Conservation (phyloP, 2,888 invertebrate species). For the Stenotaenia linearis region DNA sequence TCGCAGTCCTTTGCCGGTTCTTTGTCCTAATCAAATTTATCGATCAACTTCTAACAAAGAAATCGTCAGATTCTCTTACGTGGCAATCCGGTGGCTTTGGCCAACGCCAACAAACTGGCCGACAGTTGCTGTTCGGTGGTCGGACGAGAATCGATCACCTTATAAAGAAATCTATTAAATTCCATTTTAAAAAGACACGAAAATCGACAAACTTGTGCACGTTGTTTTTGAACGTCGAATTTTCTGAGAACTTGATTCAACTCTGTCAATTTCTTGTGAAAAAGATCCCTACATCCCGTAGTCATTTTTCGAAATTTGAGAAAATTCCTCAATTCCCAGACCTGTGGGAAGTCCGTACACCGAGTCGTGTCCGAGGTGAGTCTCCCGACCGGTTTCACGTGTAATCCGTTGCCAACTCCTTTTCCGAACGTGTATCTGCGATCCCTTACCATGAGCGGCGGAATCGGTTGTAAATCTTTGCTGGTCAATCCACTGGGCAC, state of each 20-base stretch:
- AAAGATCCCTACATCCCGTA: not conserved
- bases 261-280: not conserved
- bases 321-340: not conserved
- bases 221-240: not conserved
- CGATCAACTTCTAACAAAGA: no score
- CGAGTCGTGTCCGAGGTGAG: not conserved
- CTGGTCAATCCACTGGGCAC: not conserved
- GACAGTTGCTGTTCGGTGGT: not conserved
- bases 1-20: no score
- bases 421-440: not conserved
- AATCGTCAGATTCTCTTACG: not conserved
- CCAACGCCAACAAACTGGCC: not conserved
- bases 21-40: no score
- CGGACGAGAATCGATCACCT: not conserved
- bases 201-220: no score
- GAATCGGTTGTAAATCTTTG: not conserved
- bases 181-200: no score
- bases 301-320: not conserved
- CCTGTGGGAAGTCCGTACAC: not conserved
- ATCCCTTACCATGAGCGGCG: not conserved
- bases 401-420: not conserved
- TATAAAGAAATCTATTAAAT: no score
- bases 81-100: slow-evolving; percentile 1
- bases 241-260: not conserved
- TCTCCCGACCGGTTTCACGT: not conserved